Evolutionary conservation across 37 sponge, comb jelly and placozoan species (phyloP).

Genomic region (Geodia barretti): DNA sequence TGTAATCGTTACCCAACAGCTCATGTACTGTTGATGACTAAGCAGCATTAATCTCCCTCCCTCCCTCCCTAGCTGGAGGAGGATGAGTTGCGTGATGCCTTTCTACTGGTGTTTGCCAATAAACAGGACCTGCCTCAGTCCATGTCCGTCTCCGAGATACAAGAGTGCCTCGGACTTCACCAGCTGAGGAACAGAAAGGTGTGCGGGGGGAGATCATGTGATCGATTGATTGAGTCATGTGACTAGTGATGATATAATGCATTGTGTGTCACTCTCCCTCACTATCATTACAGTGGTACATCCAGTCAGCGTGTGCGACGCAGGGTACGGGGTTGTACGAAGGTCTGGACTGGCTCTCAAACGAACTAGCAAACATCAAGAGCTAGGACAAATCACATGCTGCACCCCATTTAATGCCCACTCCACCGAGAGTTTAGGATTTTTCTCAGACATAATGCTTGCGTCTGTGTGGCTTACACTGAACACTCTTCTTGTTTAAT

Average conservation of each 20-base stretch:
- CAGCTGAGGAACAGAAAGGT: constrained; percentile 69
- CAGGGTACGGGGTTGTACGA: constrained; percentile 92
- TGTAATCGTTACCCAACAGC: too few species aligned
- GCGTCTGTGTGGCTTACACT: too few species aligned
- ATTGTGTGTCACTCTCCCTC: too few species aligned
- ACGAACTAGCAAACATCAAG: constrained; percentile 47
- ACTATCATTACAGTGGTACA: constrained; percentile 97
- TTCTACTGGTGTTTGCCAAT: constrained; percentile 95
- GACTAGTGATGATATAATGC: neutral
- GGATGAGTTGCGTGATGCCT: constrained; percentile 90
- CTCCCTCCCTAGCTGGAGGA: constrained; percentile 66
- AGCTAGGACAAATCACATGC: neutral
- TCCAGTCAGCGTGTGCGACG: constrained; percentile 92
- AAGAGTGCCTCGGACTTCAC: constrained; percentile 76
- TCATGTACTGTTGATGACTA: too few species aligned
- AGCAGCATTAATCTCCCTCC: too few species aligned
- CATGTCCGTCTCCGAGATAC: constrained; percentile 71
- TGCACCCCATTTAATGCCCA: neutral
- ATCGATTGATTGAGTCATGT: neutral
- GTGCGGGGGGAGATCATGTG: neutral
- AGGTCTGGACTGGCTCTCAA: constrained; percentile 97
- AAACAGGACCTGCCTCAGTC: constrained; percentile 97
- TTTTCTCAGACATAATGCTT: neutral
- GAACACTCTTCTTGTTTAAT: too few species aligned
- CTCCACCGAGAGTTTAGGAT: neutral